Evolutionary conservation across 2,113 vertebrate species (phyloP).

Genomic region (Periophthalmodon schlosseri): DNA sequence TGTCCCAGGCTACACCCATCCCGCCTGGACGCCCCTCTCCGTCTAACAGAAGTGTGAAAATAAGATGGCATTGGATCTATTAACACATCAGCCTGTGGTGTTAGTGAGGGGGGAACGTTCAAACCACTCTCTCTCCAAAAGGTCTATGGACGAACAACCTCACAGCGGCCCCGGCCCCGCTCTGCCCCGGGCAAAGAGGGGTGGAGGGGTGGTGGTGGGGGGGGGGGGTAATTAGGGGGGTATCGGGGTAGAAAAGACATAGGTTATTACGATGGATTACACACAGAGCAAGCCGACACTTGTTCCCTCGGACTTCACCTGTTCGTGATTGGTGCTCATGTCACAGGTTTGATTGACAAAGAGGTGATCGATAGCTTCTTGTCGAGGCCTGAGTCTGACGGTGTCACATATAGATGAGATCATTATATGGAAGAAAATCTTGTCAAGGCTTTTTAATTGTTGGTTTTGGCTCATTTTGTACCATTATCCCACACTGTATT

Average conservation of each 20-base stretch:
- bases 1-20: conserved; percentile 74
- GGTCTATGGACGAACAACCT: conserved; percentile 46
- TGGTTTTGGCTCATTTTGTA: not conserved
- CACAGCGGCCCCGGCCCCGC: conserved; percentile 54
- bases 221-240: conserved; percentile 23
- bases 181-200: conserved; percentile 48
- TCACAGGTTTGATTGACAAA: conserved; percentile 40
- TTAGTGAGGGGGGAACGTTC: conserved; percentile 71
- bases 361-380: conserved; percentile 48
- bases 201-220: conserved; percentile 7
- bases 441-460: not conserved
- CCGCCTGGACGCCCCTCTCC: conserved; percentile 81
- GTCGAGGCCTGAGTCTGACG: conserved; percentile 33
- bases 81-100: conserved; percentile 83
- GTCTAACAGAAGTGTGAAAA: conserved; percentile 87
- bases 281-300: conserved; percentile 53
- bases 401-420: not conserved
- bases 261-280: conserved; percentile 8
- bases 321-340: conserved; percentile 42
- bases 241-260: not conserved
- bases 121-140: conserved; percentile 58
- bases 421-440: not conserved
- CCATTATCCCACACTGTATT: not conserved
- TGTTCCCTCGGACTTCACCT: conserved; percentile 59
- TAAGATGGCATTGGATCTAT: conserved; percentile 88